Conservation (phyloP, 2,797 vertebrate species). For the Pteronotus mesoamericanus region DNA sequence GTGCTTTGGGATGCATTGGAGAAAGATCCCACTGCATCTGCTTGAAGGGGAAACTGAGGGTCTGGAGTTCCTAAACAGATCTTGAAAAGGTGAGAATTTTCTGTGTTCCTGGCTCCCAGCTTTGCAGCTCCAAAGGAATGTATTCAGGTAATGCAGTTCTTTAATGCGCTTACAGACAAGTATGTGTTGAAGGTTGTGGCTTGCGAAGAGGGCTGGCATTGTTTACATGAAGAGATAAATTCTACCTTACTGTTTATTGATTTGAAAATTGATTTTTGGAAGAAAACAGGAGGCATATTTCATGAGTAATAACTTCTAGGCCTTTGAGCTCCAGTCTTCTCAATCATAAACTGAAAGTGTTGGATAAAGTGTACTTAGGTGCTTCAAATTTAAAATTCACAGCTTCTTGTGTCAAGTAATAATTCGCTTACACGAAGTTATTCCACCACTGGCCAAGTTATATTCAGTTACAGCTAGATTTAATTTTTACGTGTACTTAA, state of each 20-base stretch:
- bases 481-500: neutral
- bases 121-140: neutral
- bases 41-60: neutral
- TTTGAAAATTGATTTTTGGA: neutral
- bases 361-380: neutral
- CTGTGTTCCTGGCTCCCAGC: neutral
- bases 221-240: neutral
- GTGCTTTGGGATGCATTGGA: neutral
- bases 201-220: neutral
- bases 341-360: neutral
- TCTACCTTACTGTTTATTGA: neutral
- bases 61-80: neutral
- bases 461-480: neutral
- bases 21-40: neutral
- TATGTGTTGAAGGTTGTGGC: neutral
- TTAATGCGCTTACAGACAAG: neutral
- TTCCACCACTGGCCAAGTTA: neutral
- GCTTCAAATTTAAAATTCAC: neutral
- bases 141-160: neutral
- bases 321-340: conserved; percentile 11
- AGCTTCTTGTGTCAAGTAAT: neutral
- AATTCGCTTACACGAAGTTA: neutral
- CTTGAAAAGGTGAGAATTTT: neutral
- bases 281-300: neutral
- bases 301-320: neutral